A percentile compares a stretch with the other conserved stretches of the same genome.
Conservation (phyloP, 2,113 vertebrate species). For the Hippolais icterina region DNA sequence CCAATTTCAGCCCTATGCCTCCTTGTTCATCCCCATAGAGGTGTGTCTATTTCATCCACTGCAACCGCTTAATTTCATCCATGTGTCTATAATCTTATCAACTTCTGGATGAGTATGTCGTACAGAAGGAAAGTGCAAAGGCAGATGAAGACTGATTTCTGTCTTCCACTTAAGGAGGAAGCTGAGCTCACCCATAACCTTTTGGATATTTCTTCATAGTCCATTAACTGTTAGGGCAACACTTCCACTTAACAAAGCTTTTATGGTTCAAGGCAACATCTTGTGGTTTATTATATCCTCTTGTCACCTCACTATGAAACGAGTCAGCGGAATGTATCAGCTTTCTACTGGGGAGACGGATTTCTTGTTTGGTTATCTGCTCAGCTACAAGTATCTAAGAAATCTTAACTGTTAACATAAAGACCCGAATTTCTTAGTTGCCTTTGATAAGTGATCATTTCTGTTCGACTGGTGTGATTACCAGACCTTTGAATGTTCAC, state of each 20-base stretch:
- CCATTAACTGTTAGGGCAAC: neutral
- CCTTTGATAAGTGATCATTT: neutral
- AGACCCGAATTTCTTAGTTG: neutral
- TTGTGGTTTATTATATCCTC: neutral
- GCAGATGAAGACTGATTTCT: neutral
- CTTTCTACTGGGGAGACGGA: neutral
- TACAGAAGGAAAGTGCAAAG: neutral
- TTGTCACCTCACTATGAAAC: neutral
- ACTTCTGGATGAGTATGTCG: neutral
- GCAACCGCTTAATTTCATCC: neutral
- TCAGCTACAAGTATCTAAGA: neutral
- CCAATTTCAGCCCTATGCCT: neutral
- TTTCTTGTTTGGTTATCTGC: neutral
- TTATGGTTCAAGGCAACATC: neutral
- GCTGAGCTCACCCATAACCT: neutral
- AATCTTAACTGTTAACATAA: neutral
- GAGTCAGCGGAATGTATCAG: neutral
- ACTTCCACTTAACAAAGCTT: neutral
- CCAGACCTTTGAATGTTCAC: neutral
- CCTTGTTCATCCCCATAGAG: neutral
- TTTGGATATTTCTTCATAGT: neutral
- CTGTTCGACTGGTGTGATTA: neutral
- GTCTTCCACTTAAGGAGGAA: neutral
- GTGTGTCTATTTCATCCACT: neutral
- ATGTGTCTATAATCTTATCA: neutral